These are phyloP conservation scores for Myotis planiceps DNA, from an alignment of 2,797 vertebrate genomes.

Conservation along the genomic window DNA sequence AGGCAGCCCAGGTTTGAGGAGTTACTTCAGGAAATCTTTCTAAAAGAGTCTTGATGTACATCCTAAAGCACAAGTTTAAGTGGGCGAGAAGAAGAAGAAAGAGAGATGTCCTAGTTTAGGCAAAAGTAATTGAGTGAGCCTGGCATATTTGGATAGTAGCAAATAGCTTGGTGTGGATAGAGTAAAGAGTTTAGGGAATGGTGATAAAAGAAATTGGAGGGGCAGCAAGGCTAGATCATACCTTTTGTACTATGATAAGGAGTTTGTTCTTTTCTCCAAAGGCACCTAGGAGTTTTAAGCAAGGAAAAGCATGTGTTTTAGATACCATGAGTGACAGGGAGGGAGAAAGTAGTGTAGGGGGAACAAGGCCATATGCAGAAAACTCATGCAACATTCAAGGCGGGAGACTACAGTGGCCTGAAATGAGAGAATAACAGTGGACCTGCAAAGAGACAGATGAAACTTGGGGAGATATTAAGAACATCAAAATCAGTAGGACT, in stretches of 20 bases:
- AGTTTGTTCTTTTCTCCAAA: neutral
- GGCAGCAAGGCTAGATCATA: neutral
- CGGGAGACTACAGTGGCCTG: neutral
- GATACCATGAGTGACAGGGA: neutral
- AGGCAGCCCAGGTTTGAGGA: neutral
- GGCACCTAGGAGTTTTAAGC: neutral
- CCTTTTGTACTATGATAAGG: neutral
- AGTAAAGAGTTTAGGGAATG: neutral
- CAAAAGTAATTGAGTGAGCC: neutral
- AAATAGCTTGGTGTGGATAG: neutral
- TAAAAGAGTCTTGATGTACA: neutral
- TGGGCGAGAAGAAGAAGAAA: neutral
- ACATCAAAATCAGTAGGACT: neutral
- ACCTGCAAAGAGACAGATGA: neutral
- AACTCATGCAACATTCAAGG: neutral
- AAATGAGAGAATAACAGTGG: neutral
- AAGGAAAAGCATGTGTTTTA: neutral
- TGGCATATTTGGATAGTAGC: neutral
- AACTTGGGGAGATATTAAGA: neutral
- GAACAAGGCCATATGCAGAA: neutral
- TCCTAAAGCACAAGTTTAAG: neutral
- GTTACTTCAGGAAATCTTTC: neutral
- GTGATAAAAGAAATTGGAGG: neutral
- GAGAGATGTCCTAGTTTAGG: neutral
- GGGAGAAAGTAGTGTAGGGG: neutral